These are phyloP conservation scores for Cyclargus thomasi DNA, from an alignment of 1,140 invertebrate genomes.

Conservation along the genomic window DNA sequence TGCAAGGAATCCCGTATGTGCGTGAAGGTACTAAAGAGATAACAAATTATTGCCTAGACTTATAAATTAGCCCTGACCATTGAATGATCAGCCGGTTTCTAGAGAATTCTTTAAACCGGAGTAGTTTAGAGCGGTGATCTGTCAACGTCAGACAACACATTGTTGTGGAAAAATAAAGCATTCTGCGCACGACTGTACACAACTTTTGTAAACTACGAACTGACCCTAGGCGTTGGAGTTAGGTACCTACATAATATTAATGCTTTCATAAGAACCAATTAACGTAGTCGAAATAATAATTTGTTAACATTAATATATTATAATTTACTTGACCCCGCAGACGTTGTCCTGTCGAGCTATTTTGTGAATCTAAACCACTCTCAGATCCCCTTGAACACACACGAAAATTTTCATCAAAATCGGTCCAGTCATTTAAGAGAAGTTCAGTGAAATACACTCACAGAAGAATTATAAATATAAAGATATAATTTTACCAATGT, in stretches of 20 bases:
- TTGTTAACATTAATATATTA: too few relatives aligned
- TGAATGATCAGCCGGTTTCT: constrained; percentile 15
- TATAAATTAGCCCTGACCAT: not conserved
- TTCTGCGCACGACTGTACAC: constrained; percentile 31
- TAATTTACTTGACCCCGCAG: too few relatives aligned
- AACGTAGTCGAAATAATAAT: not conserved
- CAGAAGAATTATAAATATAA: too few relatives aligned
- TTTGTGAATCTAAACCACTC: too few relatives aligned
- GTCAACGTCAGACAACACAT: constrained; percentile 50
- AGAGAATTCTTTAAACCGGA: constrained; percentile 28
- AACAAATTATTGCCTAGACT: constrained; percentile 7
- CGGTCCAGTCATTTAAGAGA: too few relatives aligned
- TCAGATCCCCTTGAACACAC: too few relatives aligned
- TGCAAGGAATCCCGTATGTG: not conserved
- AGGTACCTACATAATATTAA: not conserved
- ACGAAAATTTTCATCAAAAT: too few relatives aligned
- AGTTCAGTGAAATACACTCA: too few relatives aligned
- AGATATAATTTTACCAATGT: too few relatives aligned
- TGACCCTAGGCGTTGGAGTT: constrained; percentile 19
- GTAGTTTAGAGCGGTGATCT: constrained; percentile 41
- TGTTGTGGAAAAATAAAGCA: constrained; percentile 54
- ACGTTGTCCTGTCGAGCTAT: too few relatives aligned
- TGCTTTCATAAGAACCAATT: not conserved
- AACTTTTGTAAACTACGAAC: constrained; percentile 52
- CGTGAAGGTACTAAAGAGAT: not conserved